Conservation (phyloP, 2,113 vertebrate genomes). For the Podiceps cristatus region DNA sequence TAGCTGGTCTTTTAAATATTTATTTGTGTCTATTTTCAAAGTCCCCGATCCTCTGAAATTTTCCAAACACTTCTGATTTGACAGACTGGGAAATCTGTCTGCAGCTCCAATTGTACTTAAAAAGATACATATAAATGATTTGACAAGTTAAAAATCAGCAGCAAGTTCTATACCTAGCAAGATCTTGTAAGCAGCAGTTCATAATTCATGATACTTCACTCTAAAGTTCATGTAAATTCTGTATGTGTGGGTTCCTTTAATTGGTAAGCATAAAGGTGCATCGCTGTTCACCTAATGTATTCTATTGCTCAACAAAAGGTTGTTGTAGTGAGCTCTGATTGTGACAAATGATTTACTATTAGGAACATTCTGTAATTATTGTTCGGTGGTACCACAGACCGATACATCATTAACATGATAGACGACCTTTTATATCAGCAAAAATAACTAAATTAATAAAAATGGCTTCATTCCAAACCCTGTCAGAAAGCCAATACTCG, state of each 20-base stretch:
- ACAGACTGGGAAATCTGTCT: slow-evolving; percentile 69
- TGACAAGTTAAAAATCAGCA: slow-evolving; percentile 73
- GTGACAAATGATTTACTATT: slow-evolving; percentile 90
- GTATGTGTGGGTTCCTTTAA: slow-evolving; percentile 63
- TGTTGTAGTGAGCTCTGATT: slow-evolving; percentile 81
- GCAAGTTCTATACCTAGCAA: slow-evolving; percentile 62
- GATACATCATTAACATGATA: slow-evolving; percentile 89
- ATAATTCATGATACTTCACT: slow-evolving; percentile 69
- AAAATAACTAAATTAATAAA: slow-evolving; percentile 93
- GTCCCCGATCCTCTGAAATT: slow-evolving; percentile 48
- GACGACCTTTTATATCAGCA: slow-evolving; percentile 89
- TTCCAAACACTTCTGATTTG: slow-evolving; percentile 61
- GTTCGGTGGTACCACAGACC: slow-evolving; percentile 84
- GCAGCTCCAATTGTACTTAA: slow-evolving; percentile 71
- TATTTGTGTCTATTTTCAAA: slow-evolving; percentile 66
- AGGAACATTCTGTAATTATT: slow-evolving; percentile 90
- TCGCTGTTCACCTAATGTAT: slow-evolving; percentile 82
- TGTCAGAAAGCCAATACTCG: slow-evolving; percentile 87
- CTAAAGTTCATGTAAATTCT: slow-evolving; percentile 51
- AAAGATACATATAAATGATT: slow-evolving; percentile 72
- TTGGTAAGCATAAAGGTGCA: slow-evolving; percentile 77
- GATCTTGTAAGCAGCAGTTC: slow-evolving; percentile 47
- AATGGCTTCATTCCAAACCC: slow-evolving; percentile 87
- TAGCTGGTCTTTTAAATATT: slow-evolving; percentile 57
- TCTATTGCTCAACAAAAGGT: slow-evolving; percentile 81